Percentiles rank a stretch among this genome's conserved stretches.
These are phyloP conservation scores for Phaethon lepturus DNA, from an alignment of 2,113 vertebrate genomes.

Conservation along the genomic window DNA sequence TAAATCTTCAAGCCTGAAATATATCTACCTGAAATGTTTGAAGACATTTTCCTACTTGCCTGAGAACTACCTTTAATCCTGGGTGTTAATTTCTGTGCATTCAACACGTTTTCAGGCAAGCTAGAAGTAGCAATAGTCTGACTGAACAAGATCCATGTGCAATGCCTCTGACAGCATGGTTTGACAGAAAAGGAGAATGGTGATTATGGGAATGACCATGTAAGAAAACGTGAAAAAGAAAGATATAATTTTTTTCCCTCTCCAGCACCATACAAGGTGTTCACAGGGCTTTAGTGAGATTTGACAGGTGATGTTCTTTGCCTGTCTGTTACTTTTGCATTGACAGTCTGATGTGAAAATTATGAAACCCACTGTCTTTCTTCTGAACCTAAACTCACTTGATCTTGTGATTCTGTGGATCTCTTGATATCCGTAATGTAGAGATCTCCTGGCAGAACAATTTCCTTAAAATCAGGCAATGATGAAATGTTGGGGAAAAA, in stretches of 20 bases:
- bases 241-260: background rate
- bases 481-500: background rate
- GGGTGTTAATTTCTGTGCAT: background rate
- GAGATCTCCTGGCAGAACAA: background rate
- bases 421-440: background rate
- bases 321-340: background rate
- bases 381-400: background rate
- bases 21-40: background rate
- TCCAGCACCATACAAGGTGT: background rate
- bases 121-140: background rate
- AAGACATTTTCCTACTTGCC: background rate
- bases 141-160: background rate
- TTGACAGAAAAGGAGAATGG: background rate
- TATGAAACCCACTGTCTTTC: background rate
- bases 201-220: background rate
- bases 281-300: background rate
- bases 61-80: background rate
- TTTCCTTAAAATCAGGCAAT: background rate
- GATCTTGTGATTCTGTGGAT: background rate
- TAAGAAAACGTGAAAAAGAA: background rate
- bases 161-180: background rate
- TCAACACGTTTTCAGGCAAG: background rate
- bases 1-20: background rate
- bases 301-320: background rate
- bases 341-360: background rate